These are phyloP conservation scores for Carcinoscorpius rotundicauda DNA, from an alignment of 1,140 invertebrate genomes.

Conservation along the genomic window DNA sequence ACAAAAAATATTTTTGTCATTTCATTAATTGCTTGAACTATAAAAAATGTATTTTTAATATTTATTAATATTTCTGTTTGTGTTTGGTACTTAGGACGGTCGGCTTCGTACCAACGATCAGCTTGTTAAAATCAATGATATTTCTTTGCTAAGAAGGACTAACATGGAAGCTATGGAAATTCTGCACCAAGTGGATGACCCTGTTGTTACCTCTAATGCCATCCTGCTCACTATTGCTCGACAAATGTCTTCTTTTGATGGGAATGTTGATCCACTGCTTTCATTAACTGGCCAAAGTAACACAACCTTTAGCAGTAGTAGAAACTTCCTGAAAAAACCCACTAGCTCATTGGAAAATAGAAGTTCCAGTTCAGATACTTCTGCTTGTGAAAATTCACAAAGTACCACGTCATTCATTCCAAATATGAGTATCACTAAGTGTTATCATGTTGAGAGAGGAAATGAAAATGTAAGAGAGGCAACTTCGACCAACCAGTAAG, in stretches of 20 bases:
- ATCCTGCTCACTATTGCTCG: conserved; percentile 74
- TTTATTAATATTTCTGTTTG: too few species aligned
- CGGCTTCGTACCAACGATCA: conserved; percentile 87
- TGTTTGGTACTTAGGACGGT: conserved; percentile 47
- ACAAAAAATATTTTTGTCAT: too few species aligned
- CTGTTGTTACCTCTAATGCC: conserved; percentile 53
- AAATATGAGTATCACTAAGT: neutral
- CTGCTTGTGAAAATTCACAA: conserved; percentile 40
- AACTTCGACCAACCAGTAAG: too few species aligned
- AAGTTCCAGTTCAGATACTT: conserved; percentile 16
- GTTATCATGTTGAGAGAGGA: too few species aligned
- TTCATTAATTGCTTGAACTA: too few species aligned
- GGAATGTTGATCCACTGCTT: neutral
- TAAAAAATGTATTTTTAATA: conserved; percentile 25
- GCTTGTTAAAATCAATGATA: conserved; percentile 82
- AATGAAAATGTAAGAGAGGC: too few species aligned
- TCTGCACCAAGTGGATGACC: conserved; percentile 68
- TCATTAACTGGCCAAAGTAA: neutral
- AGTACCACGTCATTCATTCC: conserved; percentile 45
- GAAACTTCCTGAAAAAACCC: too few species aligned
- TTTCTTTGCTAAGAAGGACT: conserved; percentile 68
- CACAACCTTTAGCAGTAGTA: too few species aligned
- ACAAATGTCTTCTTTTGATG: conserved; percentile 34
- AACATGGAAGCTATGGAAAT: conserved; percentile 94
- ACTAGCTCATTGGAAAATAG: neutral